Evolutionary conservation across 2,888 invertebrate genomes (phyloP), one percentile per base, ranked within the genome.

Genomic region (Zonitis immaculata): DNA sequence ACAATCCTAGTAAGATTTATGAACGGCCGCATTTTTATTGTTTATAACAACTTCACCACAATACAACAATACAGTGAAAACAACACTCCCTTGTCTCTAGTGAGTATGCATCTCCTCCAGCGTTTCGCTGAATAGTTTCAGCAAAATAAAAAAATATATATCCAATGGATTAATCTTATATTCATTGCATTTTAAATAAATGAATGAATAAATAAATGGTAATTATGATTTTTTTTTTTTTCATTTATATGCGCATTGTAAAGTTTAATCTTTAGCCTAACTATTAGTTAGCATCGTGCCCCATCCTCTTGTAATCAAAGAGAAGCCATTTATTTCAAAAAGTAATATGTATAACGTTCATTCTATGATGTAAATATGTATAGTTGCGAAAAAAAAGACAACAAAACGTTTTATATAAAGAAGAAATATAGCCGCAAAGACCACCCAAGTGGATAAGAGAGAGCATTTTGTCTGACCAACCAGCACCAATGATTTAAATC

Each of bases 391-490:
- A 61, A 66, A 65, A 61, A 66, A 62, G 65, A 66, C 65, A 71
- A 67, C 65, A 71, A 70, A 68, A 67, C 65, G 65, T 60, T 68
- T 62, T n/a, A n/a, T n/a, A n/a, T n/a, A n/a, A n/a, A 67, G 62
- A 70, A 71, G 71, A 72, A 71, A 70, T 70, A 66, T 65, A 66
- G 66, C 65, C 63, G 61, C 63, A 20, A 1, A 62, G 73, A 73
- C 73, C 73, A 70, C 73, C 73, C 73, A 73, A 72, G 73, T 67
- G 51, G 72, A 62, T 53, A 6, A 27, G 46, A 46, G 20, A 43
- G 59, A 56, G 58, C 59, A 57, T 51, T 54, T 44, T 56, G 56
- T 55, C 54, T 56, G 58, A 62, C 62, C 63, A 61, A 63, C 63
- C 63, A 61, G 59, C 59, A 56, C 55, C 51, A 56, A 47, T 25